Percentiles rank a stretch among this genome's conserved stretches.
Conservation (phyloP, 2,797 vertebrate species). For the Hypotaenidia okinawae region DNA sequence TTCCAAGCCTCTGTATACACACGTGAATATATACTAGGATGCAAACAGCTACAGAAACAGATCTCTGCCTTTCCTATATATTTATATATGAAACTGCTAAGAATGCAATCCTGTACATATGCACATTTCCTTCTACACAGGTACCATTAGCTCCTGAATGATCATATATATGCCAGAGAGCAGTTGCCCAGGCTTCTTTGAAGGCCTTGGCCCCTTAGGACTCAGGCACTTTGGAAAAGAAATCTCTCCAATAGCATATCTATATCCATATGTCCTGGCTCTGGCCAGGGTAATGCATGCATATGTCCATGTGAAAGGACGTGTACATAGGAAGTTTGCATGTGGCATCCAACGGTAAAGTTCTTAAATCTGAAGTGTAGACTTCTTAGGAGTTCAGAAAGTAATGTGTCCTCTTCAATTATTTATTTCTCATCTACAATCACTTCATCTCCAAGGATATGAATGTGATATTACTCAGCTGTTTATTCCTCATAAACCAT, state of each 20-base stretch:
- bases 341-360: not conserved
- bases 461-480: conserved; percentile 28
- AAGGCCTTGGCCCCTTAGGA: not conserved
- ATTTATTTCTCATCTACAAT: conserved; percentile 57
- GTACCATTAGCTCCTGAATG: not conserved
- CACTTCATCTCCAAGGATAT: conserved; percentile 39
- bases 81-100: not conserved
- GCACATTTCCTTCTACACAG: accelerated
- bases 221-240: not conserved
- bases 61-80: not conserved
- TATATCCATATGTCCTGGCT: not conserved
- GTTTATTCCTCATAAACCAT: conserved; percentile 62
- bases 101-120: not conserved
- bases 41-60: not conserved
- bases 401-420: conserved; percentile 27
- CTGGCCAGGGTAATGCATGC: too few relatives aligned
- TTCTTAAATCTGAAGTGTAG: not conserved
- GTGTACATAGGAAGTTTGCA: not conserved
- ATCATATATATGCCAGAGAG: not conserved
- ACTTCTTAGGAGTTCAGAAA: conserved; percentile 4
- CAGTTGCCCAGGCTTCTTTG: not conserved
- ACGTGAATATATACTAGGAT: accelerated
- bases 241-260: not conserved
- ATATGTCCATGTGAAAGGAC: not conserved
- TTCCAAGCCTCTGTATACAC: not conserved